These are phyloP conservation scores for Cirrhinus mrigala DNA, from an alignment of 2,797 vertebrate species.

Conservation along the genomic window DNA sequence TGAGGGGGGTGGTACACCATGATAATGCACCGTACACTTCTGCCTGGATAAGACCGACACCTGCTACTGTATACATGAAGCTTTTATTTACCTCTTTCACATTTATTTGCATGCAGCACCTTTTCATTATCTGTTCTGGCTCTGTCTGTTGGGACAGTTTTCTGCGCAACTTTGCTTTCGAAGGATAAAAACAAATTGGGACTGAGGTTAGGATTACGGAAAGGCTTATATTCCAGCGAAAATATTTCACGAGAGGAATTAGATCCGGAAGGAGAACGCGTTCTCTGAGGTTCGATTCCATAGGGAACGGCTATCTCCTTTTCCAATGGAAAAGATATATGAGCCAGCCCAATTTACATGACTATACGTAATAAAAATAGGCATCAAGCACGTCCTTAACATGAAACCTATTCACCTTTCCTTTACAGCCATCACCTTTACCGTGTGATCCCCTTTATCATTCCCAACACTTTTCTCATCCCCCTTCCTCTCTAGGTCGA, in stretches of 20 bases:
- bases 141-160: neutral
- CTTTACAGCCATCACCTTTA: constrained; percentile 30
- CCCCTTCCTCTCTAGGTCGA: constrained; percentile 11
- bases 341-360: constrained; percentile 33
- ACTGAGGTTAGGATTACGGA: constrained; percentile 39
- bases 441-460: constrained; percentile 45
- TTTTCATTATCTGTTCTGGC: neutral
- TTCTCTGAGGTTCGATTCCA: constrained; percentile 24
- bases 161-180: neutral
- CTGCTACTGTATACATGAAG: neutral
- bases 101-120: neutral
- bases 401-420: constrained; percentile 34
- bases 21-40: constrained; percentile 28
- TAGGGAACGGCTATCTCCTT: constrained; percentile 1
- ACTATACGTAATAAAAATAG: constrained; percentile 35
- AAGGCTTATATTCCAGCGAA: constrained; percentile 27
- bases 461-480: constrained; percentile 11
- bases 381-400: constrained; percentile 31
- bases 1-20: constrained; percentile 23
- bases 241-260: constrained; percentile 28
- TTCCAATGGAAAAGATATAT: constrained; percentile 33
- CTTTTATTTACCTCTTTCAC: neutral
- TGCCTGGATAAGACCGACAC: constrained; percentile 17
- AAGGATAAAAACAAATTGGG: constrained; percentile 10
- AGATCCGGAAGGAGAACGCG: constrained; percentile 10